Percentiles rank a stretch among this genome's conserved stretches.
phyloP scores from a whole-genome alignment of 92 coral and sea anemone genomes.

The Palythoa grandiflora region DNA sequence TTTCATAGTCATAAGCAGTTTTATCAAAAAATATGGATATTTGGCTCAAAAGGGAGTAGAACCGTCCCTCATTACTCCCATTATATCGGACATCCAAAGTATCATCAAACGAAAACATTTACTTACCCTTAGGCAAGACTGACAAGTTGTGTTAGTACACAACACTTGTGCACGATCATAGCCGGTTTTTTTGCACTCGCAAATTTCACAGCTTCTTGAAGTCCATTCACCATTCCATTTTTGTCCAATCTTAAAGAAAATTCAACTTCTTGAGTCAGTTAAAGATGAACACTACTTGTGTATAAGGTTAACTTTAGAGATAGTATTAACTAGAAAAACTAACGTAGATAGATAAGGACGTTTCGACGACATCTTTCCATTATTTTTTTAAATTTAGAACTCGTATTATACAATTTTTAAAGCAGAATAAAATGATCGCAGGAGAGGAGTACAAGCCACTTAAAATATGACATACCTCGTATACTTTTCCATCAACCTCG shows the following conservation, averaged over 20 bases:
- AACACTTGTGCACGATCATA: slow-evolving; percentile 67
- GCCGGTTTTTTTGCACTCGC: slow-evolving; percentile 66
- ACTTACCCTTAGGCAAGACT: slow-evolving; percentile 59
- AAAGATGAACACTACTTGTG: background rate
- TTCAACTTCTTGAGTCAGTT: background rate
- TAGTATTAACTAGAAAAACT: background rate
- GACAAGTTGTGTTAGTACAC: slow-evolving; percentile 60
- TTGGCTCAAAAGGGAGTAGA: background rate
- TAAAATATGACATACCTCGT: slow-evolving; percentile 56
- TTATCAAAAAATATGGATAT: too few relatives aligned
- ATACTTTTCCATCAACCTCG: slow-evolving; percentile 67
- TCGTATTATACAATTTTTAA: too few relatives aligned
- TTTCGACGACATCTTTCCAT: background rate
- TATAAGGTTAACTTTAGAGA: too few relatives aligned
- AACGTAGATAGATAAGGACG: background rate
- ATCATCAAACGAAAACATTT: background rate
- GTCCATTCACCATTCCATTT: slow-evolving; percentile 74
- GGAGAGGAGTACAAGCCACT: too few relatives aligned
- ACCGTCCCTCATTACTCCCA: background rate
- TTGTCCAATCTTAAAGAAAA: slow-evolving; percentile 53
- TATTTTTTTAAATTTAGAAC: too few relatives aligned
- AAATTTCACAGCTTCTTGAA: slow-evolving; percentile 51
- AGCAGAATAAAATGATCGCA: too few relatives aligned
- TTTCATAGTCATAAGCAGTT: too few relatives aligned
- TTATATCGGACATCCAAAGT: background rate